Evolutionary conservation across 2,113 vertebrate species (phyloP).

Genomic region (Scalopus aquaticus): DNA sequence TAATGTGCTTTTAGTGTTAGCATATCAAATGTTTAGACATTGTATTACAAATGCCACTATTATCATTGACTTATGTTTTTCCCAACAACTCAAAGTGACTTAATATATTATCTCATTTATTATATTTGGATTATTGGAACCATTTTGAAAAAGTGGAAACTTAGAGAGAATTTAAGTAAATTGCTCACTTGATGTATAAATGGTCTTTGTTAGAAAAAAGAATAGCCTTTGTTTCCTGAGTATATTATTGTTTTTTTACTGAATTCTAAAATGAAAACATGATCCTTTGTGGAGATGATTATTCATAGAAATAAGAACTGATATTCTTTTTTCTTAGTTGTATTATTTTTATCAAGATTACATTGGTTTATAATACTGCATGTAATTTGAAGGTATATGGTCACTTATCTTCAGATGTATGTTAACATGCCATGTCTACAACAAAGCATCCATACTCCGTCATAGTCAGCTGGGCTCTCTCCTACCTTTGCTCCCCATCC

Average conservation of each 20-base stretch:
- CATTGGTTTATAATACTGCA: too few species aligned
- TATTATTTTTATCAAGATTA: too few species aligned
- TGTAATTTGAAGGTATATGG: too few species aligned
- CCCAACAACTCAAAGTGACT: constrained; percentile 21
- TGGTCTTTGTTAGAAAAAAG: constrained; percentile 7
- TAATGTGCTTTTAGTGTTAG: neutral
- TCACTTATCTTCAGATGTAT: too few species aligned
- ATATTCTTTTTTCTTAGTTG: neutral
- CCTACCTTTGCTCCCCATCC: too few species aligned
- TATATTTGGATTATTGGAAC: constrained; percentile 16
- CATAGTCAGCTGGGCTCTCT: too few species aligned
- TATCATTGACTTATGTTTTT: constrained; percentile 5
- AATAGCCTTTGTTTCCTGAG: constrained; percentile 23
- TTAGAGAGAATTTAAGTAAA: constrained; percentile 33
- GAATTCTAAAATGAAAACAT: constrained; percentile 50
- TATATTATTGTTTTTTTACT: constrained; percentile 35
- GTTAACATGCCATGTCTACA: too few species aligned
- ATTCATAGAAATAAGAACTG: constrained; percentile 31
- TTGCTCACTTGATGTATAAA: constrained; percentile 37
- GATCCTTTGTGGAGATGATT: neutral
- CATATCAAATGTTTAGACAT: constrained; percentile 28
- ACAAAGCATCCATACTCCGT: too few species aligned
- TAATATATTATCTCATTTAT: constrained; percentile 37
- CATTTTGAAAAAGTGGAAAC: constrained; percentile 49
- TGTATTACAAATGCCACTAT: neutral